Conservation (phyloP, 2,888 invertebrate genomes). For the Nymphalis polychloros region DNA sequence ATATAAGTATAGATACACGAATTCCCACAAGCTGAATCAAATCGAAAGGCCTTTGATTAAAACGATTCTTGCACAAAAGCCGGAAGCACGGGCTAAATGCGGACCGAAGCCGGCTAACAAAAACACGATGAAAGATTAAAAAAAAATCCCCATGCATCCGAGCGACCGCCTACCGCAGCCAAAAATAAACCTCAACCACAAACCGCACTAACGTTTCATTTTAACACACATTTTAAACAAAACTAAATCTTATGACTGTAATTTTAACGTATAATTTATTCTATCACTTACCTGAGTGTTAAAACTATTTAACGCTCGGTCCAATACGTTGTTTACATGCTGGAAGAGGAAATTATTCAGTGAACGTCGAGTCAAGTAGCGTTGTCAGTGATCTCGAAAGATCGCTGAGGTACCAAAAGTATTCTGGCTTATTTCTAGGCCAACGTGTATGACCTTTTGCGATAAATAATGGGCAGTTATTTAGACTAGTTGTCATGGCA, state of each 20-base stretch:
- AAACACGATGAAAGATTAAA: constrained; percentile 64
- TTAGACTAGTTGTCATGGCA: too few relatives aligned
- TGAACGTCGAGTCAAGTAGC: constrained; percentile 47
- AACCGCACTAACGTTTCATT: constrained; percentile 20
- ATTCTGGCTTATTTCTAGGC: neutral
- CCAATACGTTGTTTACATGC: constrained; percentile 64
- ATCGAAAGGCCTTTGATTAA: constrained; percentile 35
- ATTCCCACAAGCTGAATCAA: constrained; percentile 30
- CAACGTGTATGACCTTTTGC: neutral
- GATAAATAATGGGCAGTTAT: too few relatives aligned
- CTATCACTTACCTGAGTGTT: constrained; percentile 10
- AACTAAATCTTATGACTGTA: neutral
- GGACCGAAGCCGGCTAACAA: constrained; percentile 62
- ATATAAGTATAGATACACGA: neutral
- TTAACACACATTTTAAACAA: constrained; percentile 14
- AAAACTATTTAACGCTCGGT: constrained; percentile 33
- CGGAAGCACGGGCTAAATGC: constrained; percentile 73
- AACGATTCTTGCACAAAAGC: constrained; percentile 62
- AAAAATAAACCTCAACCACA: constrained; percentile 68
- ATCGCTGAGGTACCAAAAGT: neutral
- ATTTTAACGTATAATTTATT: constrained; percentile 33
- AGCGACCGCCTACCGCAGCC: constrained; percentile 81
- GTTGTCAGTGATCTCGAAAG: constrained; percentile 18
- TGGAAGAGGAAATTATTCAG: constrained; percentile 67
- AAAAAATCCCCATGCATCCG: constrained; percentile 68